Conservation (phyloP, 2,888 invertebrate species). For the Stegophylla sp. region DNA sequence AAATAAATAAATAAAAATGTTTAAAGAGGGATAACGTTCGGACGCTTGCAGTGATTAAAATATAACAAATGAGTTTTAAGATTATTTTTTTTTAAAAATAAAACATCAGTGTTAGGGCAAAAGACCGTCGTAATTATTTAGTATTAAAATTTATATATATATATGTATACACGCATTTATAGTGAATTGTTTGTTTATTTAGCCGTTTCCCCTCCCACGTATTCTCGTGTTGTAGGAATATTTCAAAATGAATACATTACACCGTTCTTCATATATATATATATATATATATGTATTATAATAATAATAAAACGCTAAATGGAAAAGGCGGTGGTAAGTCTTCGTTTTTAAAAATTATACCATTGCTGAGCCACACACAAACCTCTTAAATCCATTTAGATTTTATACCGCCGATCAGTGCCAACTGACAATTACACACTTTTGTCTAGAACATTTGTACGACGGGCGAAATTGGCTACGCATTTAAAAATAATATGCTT, state of each 20-base stretch:
- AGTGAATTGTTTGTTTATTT: not conserved
- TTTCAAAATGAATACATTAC: no score
- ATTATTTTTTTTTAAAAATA: not conserved
- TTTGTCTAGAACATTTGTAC: conserved; percentile 38
- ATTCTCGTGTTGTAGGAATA: no score
- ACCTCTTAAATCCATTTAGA: conserved; percentile 32
- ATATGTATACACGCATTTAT: no score
- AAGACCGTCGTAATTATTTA: no score
- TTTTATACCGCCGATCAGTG: conserved; percentile 24
- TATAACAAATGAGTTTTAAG: not conserved
- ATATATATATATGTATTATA: no score
- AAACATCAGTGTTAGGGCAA: not conserved
- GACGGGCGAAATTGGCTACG: conserved; percentile 26
- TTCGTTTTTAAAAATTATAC: not conserved
- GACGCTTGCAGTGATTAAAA: not conserved
- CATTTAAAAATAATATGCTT: conserved; percentile 37
- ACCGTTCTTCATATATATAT: no score
- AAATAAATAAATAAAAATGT: not conserved
- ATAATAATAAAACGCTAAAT: not conserved
- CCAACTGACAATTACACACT: conserved; percentile 48
- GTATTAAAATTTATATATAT: no score
- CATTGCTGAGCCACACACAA: not conserved
- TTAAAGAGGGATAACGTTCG: no score
- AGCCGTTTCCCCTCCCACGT: no score
- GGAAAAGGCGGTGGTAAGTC: not conserved